Evolutionary conservation across 2,113 vertebrate genomes (phyloP), one percentile per base, ranked within the genome.

Genomic region (Alexandromys fortis): DNA sequence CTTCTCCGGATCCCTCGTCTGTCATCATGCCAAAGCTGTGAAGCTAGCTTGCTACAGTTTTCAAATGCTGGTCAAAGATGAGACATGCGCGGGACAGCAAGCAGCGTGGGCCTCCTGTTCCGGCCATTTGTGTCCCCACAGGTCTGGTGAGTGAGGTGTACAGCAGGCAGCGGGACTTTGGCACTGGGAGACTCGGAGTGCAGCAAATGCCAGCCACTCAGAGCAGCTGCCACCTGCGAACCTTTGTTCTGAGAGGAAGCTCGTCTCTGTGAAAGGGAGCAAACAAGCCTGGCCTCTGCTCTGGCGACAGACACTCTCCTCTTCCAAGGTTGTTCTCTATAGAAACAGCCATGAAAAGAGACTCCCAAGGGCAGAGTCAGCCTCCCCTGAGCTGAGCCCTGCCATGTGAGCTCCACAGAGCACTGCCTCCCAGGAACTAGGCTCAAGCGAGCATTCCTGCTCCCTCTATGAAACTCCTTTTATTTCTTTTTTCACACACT

Each of bases 291-390:
- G 86, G 63, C 35, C 52, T 89, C 78, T 89, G 19, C 78, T 94
- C 72, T 65, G 68, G 85, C 68, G 49, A 92, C 52, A 93, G 45
- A 42, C 5, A 30, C 9, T 47, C 6, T 86, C 70, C 93, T 94
- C 75, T 79, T 58, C n/a, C 42, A 93, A 83, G 63, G 30, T 42
- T 96, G 79, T 87, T 90, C 83, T 91, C 42, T 93, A 13, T 83
- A 68, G 55, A 94, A 93, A 95, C 4, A 86, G 52, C 47, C 68
- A 90, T 91, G 87, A 38, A 81, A 94, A 92, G 89, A 45, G 88
- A 92, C 58, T 79, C 30, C 11, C n/a, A 26, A 22, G 72, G 52
- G 52, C 49, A 70, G 63, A 77, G 33, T 19, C 55, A 8, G n/a
- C 82, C 55, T 68, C 49, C 35, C 87, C 55, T 1, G 35, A 6